Evolutionary conservation across 2,888 invertebrate species (phyloP).

Genomic region (Lutraria lutraria): DNA sequence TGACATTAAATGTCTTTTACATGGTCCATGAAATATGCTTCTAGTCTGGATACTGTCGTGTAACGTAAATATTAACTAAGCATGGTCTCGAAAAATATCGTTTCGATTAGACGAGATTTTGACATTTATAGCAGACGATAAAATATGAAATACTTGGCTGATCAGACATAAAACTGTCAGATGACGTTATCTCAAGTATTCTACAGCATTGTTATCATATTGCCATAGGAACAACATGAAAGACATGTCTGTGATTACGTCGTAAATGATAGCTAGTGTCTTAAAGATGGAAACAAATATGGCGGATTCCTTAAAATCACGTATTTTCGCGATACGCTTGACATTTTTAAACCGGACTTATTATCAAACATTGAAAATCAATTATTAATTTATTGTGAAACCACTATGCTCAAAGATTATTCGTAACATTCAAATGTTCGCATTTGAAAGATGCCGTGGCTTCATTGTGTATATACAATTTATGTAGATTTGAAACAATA

Average conservation of each 20-base stretch:
- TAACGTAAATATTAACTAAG: background rate
- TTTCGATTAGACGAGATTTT: slow-evolving; percentile 24
- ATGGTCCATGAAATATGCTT: background rate
- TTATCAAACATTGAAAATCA: background rate
- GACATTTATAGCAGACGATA: slow-evolving; percentile 41
- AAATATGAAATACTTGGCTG: slow-evolving; percentile 42
- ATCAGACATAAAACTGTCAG: slow-evolving; percentile 36
- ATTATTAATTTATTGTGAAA: background rate
- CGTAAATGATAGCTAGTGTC: background rate
- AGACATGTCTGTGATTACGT: background rate
- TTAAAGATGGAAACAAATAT: background rate
- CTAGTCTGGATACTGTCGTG: slow-evolving; percentile 20
- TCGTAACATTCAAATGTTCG: background rate
- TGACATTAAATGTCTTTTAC: slow-evolving; percentile 20
- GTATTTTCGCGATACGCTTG: background rate
- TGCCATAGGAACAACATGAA: slow-evolving; percentile 2
- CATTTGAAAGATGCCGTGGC: too few relatives aligned
- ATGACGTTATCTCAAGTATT: slow-evolving; percentile 24
- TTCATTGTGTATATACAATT: too few relatives aligned
- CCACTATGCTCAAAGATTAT: background rate
- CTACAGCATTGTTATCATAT: slow-evolving; percentile 12
- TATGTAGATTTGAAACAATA: too few relatives aligned
- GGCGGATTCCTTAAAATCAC: background rate
- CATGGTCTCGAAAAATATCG: slow-evolving; percentile 18
- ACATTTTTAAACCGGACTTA: background rate